These are phyloP conservation scores for Stercorarius parasiticus DNA, from an alignment of 2,113 vertebrate species.

Conservation along the genomic window DNA sequence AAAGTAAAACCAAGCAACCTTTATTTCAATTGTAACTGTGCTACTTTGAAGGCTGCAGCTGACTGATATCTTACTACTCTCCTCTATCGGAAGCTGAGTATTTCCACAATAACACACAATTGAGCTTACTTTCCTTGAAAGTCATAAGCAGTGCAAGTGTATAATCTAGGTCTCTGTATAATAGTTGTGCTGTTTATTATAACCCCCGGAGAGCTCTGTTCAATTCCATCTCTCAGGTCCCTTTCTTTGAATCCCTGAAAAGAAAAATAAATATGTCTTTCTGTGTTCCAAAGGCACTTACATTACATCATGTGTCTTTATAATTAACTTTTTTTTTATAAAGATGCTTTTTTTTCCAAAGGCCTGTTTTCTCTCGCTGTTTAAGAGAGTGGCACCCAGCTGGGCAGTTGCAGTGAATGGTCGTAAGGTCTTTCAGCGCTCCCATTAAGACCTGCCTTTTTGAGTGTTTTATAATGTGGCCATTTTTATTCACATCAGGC, in stretches of 20 bases:
- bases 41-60: constrained; percentile 28
- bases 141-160: constrained; percentile 35
- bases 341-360: not conserved
- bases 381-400: constrained; percentile 11
- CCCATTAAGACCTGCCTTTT: constrained; percentile 28
- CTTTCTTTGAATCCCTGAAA: constrained; percentile 45
- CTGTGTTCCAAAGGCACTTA: constrained; percentile 20
- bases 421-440: not conserved
- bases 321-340: not conserved
- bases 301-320: not conserved
- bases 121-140: constrained; percentile 64
- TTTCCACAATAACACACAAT: constrained; percentile 55
- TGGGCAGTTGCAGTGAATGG: not conserved
- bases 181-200: constrained; percentile 60
- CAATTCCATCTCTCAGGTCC: constrained; percentile 23
- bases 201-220: constrained; percentile 51
- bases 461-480: constrained; percentile 7
- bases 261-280: constrained; percentile 23
- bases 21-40: not conserved
- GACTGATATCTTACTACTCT: constrained; percentile 33
- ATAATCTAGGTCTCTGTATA: constrained; percentile 57
- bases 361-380: not conserved
- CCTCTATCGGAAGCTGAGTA: constrained; percentile 13
- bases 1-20: constrained; percentile 5
- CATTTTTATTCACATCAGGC: constrained; percentile 41